These are phyloP conservation scores for Acanthiza pusilla DNA, from an alignment of 2,797 vertebrate species.

Conservation along the genomic window DNA sequence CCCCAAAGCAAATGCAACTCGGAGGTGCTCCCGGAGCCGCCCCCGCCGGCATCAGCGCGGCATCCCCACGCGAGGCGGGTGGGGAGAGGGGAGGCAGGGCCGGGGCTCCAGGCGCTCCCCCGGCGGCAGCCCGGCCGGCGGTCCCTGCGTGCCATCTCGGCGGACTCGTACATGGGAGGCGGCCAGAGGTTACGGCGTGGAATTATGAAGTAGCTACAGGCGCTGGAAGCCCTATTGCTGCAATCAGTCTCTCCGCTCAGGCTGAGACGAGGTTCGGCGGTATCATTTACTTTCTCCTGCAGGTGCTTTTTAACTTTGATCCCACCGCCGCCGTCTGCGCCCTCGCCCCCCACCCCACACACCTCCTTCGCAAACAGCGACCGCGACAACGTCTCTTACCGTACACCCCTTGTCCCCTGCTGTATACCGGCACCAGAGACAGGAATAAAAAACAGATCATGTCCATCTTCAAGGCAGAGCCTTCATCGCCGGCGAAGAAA, in stretches of 20 bases:
- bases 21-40: not conserved
- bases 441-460: slow-evolving; percentile 75
- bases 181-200: not conserved
- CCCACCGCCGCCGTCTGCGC: not conserved
- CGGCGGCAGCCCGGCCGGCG: not conserved
- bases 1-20: not conserved
- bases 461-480: slow-evolving; percentile 77
- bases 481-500: slow-evolving; percentile 71
- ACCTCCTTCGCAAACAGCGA: not conserved
- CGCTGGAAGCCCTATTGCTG: not conserved
- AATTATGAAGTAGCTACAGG: not conserved
- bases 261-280: not conserved
- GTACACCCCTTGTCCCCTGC: slow-evolving; percentile 77
- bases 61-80: not conserved
- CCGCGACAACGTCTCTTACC: slow-evolving; percentile 65
- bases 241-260: not conserved
- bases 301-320: slow-evolving; percentile 63
- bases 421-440: slow-evolving; percentile 70
- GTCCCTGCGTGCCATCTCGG: not conserved
- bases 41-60: not conserved
- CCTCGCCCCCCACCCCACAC: not conserved
- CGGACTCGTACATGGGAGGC: not conserved
- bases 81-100: not conserved
- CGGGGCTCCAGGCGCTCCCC: not conserved
- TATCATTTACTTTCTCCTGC: slow-evolving; percentile 39